Evolutionary conservation across 1,140 invertebrate genomes (phyloP).

Genomic region (Phymorhynchus buccinoides): DNA sequence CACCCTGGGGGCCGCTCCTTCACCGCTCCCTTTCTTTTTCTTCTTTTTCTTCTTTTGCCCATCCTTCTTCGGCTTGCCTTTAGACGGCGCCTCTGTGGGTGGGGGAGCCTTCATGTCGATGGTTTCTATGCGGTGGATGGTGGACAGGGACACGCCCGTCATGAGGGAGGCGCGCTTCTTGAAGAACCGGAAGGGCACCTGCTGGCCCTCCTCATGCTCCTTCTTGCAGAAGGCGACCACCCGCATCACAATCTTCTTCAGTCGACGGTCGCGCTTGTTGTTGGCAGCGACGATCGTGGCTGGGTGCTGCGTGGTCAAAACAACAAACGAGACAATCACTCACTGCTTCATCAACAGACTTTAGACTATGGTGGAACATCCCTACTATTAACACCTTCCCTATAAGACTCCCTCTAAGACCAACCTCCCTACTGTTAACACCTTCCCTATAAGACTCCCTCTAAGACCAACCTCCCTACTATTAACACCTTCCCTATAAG

Average conservation of each 20-base stretch:
- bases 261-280: slow-evolving; percentile 31
- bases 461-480: too few relatives aligned
- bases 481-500: too few relatives aligned
- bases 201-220: slow-evolving; percentile 40
- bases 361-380: too few relatives aligned
- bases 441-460: too few relatives aligned
- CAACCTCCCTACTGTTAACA: too few relatives aligned
- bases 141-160: slow-evolving; percentile 36
- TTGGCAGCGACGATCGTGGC: slow-evolving; percentile 21
- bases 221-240: slow-evolving; percentile 41
- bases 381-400: too few relatives aligned
- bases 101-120: slow-evolving; percentile 31
- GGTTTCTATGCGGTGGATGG: slow-evolving; percentile 38
- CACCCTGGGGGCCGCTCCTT: background rate
- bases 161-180: slow-evolving; percentile 38
- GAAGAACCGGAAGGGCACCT: slow-evolving; percentile 38
- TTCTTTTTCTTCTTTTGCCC: background rate
- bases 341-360: background rate
- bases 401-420: too few relatives aligned
- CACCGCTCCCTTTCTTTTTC: background rate
- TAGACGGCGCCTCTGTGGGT: background rate
- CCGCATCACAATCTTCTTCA: slow-evolving; percentile 38
- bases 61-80: background rate
- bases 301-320: slow-evolving; percentile 31
- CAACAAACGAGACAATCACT: too few relatives aligned